Evolutionary conservation across 2,888 invertebrate genomes (phyloP).

Genomic region (Erebia epiphron): DNA sequence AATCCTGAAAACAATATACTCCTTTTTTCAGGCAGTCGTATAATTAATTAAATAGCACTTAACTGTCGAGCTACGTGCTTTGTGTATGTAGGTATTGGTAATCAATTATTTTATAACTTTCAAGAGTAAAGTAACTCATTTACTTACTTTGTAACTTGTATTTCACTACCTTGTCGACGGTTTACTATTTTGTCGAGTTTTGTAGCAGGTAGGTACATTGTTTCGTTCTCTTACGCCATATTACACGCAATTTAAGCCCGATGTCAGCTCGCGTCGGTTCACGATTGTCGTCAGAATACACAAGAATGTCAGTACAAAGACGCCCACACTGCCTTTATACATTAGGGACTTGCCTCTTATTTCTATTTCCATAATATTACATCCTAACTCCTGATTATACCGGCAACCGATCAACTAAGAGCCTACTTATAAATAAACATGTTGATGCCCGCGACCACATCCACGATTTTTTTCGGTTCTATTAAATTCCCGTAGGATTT

Average conservation of each 20-base stretch:
- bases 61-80: too few species aligned
- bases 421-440: not conserved
- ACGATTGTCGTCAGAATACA: not conserved
- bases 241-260: not conserved
- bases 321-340: not conserved
- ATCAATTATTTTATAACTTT: too few species aligned
- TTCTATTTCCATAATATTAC: conserved; percentile 4
- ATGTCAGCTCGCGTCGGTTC: not conserved
- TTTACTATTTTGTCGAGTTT: too few species aligned
- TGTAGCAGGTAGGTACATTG: too few species aligned
- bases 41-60: too few species aligned
- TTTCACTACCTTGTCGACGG: too few species aligned
- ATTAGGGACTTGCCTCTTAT: not conserved
- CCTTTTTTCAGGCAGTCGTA: too few species aligned
- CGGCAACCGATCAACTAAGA: not conserved
- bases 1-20: too few species aligned
- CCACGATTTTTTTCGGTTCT: not conserved
- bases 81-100: too few species aligned
- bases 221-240: not conserved
- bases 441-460: not conserved
- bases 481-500: not conserved
- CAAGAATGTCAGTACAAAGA: conserved; percentile 12
- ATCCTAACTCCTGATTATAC: not conserved
- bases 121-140: too few species aligned
- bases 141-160: too few species aligned